Conservation (phyloP, 2,888 invertebrate species). For the Ormyrus nitidulus region DNA sequence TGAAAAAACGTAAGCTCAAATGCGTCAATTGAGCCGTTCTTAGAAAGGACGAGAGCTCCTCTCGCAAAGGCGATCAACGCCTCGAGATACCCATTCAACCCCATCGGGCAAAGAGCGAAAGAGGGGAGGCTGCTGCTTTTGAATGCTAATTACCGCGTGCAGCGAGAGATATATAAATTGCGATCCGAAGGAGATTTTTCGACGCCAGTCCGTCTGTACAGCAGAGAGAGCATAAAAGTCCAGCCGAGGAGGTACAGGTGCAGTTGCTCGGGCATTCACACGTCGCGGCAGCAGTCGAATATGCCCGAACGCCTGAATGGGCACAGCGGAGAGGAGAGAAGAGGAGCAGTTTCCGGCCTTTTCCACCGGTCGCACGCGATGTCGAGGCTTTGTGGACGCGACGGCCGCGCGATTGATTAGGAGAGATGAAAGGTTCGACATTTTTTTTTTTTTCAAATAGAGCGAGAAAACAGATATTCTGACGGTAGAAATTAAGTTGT, state of each 20-base stretch:
- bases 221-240: not conserved
- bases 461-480: too few relatives aligned
- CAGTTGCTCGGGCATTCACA: not conserved
- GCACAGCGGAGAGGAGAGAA: too few relatives aligned
- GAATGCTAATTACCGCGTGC: constrained; percentile 31
- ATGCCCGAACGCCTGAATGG: too few relatives aligned
- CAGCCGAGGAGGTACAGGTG: not conserved
- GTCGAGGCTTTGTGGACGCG: too few relatives aligned
- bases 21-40: constrained; percentile 10
- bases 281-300: too few relatives aligned
- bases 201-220: not conserved
- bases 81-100: not conserved
- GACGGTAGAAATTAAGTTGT: too few relatives aligned
- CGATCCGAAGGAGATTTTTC: constrained; percentile 12
- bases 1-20: not conserved
- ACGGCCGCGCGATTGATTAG: too few relatives aligned
- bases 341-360: too few relatives aligned
- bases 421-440: too few relatives aligned
- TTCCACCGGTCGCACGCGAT: too few relatives aligned
- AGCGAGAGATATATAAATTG: constrained; percentile 7
- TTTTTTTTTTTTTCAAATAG: too few relatives aligned
- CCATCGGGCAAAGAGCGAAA: not conserved
- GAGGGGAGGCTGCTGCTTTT: not conserved
- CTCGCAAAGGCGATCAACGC: constrained; percentile 3
- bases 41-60: not conserved